Conservation (phyloP, 2,888 invertebrate species). For the Melieria omissa region DNA sequence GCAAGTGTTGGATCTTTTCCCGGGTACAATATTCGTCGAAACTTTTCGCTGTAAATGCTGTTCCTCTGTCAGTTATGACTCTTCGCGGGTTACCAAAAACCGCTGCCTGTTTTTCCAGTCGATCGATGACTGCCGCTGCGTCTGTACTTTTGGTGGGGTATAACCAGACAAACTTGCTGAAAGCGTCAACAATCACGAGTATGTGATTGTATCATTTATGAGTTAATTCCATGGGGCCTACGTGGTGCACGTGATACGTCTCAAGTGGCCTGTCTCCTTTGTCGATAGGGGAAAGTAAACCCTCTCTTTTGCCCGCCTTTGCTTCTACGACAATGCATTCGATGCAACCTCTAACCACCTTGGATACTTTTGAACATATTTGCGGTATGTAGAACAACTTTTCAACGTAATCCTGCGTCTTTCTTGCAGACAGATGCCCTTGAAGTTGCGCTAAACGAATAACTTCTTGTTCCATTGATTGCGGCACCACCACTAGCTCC, state of each 20-base stretch:
- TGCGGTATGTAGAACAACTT: slow-evolving; percentile 39
- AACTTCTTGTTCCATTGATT: slow-evolving; percentile 46
- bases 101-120: background rate
- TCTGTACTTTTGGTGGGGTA: slow-evolving; percentile 51
- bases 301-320: slow-evolving; percentile 24
- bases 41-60: background rate
- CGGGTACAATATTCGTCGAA: background rate
- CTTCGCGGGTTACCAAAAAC: slow-evolving; percentile 5
- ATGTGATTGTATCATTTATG: slow-evolving; percentile 57
- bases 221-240: slow-evolving; percentile 55
- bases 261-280: slow-evolving; percentile 46
- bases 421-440: slow-evolving; percentile 34
- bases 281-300: slow-evolving; percentile 33
- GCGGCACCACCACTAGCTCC: slow-evolving; percentile 8
- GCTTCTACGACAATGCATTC: slow-evolving; percentile 16
- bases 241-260: slow-evolving; percentile 53
- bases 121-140: background rate
- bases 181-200: slow-evolving; percentile 45
- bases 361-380: background rate
- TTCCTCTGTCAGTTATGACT: slow-evolving; percentile 5
- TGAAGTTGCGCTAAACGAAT: slow-evolving; percentile 54
- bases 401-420: slow-evolving; percentile 26
- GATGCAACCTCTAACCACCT: background rate
- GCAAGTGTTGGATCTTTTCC: slow-evolving; percentile 6
- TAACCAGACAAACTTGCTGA: slow-evolving; percentile 60